Base-by-base conservation (phyloP, 2,888 invertebrate species). In the Metalampra italica region DNA sequence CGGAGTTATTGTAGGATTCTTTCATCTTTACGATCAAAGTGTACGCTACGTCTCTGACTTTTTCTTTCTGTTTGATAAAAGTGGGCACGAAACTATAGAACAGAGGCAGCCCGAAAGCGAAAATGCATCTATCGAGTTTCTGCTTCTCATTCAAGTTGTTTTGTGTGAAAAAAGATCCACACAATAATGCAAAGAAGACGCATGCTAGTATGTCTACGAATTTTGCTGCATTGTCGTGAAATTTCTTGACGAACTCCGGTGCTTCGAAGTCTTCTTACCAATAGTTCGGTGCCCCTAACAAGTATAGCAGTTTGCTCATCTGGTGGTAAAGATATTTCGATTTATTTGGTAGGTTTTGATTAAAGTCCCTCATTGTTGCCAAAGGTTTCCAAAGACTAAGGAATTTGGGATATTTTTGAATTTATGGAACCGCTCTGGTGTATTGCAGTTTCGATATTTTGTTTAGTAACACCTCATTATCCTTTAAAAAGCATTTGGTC, bases 1-100 rank as follows among this genome's bases (percentile, higher is more conserved):
- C 52, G 0, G 49, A 44, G 47, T 82, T 74, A 42, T 76, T 81
- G 49, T 71, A 59, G 0, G 60, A 47, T 2, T 47, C 47, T 48
- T 78, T 81, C 7, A 60, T 42, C 0, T 13, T 22, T 1, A 58
- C 49, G 1, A 45, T 38, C 14, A 63, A 15, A 9, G 46, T 46
- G 7, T 40, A 38, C 8, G 57, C 5, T 5, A 22, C 22, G 2
- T 22, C 30, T 9, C 37, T 54, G 1, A 57, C 41, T 5, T 47
- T 41, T 0, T 42, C 41, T 39, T 40, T 39, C 8, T 58, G 32
- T 7, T 46, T 30, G 3, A 13, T 39, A 11, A 12, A 9, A 5
- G 22, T 41, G 0, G 51, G 11, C 0, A 52, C 30, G 29, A 46
- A 51, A 7, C 34, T 29, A 15, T 56, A 52, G 0, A 57, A 9